A percentile compares a stretch with the other conserved stretches of the same genome.
phyloP scores from a whole-genome alignment of 2,888 invertebrate genomes.

The Drosophila mayaguana region DNA sequence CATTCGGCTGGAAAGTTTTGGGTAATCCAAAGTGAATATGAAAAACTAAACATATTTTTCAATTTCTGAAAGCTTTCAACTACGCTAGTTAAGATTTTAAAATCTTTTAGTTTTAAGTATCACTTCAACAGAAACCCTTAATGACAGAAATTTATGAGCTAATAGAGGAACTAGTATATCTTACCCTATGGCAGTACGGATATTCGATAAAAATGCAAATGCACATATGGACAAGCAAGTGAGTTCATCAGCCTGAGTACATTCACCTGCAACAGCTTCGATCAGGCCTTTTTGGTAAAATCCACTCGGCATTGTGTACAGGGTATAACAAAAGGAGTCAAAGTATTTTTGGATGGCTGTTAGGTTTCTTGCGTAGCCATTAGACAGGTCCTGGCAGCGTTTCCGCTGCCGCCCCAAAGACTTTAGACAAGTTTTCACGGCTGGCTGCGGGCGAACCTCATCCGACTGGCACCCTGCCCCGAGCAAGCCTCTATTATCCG shows the following conservation, averaged over 20 bases:
- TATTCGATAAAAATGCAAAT: not conserved
- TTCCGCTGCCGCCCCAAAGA: slow-evolving; percentile 72
- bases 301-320: not conserved
- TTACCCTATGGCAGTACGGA: too few relatives aligned
- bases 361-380: slow-evolving; percentile 65
- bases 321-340: slow-evolving; percentile 35
- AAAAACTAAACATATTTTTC: too few relatives aligned
- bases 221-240: not conserved
- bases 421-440: slow-evolving; percentile 78
- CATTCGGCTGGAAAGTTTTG: too few relatives aligned
- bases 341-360: slow-evolving; percentile 54
- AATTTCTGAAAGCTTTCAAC: too few relatives aligned
- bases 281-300: not conserved
- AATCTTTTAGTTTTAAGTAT: too few relatives aligned
- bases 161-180: too few relatives aligned
- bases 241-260: not conserved
- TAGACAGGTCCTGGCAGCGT: slow-evolving; percentile 73
- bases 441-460: slow-evolving; percentile 49
- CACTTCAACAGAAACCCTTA: too few relatives aligned
- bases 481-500: not conserved
- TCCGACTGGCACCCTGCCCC: slow-evolving; percentile 19
- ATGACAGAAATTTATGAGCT: too few relatives aligned
- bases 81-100: too few relatives aligned
- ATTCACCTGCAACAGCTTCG: not conserved
- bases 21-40: too few relatives aligned